Evolutionary conservation across 53 echinoderm and acorn worm species (phyloP), one percentile per base, ranked within the genome.

Genomic region (Astropecten irregularis): DNA sequence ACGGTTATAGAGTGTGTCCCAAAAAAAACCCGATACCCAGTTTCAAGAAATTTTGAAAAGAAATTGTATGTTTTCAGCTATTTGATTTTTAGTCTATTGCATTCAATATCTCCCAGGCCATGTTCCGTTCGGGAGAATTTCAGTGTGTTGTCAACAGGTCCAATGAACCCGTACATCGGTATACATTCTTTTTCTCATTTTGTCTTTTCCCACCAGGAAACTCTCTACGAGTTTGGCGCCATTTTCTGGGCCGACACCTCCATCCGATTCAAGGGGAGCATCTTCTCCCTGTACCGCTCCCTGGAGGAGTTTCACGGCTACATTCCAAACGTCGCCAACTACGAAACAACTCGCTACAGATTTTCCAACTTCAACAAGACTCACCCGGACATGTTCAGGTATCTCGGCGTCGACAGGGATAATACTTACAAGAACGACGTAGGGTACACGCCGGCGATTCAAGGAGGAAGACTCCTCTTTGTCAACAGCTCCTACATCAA

Each of bases 401-500:
- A 73, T 6, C 37, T 91, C 16, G 84, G 84, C 2, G 76, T 91
- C 4, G 70, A 91, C 36, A 40, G 71, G 38, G 33, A 26, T 18
- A 19, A 68, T 2, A 77, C 83, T 11, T 88, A 79, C 66, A 20
- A 20, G 6, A 44, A 42, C 1, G 46, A 67, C 5, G 1, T 1
- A 1, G 52, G 79, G n/a, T 30, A 15, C 16, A 57, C 87, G 1
- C 76, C 91, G 1, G 57, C 87, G 37, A 57, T 71, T 18, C 71
- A 79, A 4, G 88, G 84, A 9, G 84, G 88, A 50, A 68, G 84
- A 37, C 87, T 88, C 37, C 61, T 87, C 32, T 88, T 88, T 32
- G 77, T 91, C 42, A 91, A 91, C 79, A 84, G 91, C 16, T 83
- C 91, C 3, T 69, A 77, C 55, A 77, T 88, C 4, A 84, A 84